phyloP scores from a whole-genome alignment of 2,888 invertebrate species.

The Drosophila affinis region DNA sequence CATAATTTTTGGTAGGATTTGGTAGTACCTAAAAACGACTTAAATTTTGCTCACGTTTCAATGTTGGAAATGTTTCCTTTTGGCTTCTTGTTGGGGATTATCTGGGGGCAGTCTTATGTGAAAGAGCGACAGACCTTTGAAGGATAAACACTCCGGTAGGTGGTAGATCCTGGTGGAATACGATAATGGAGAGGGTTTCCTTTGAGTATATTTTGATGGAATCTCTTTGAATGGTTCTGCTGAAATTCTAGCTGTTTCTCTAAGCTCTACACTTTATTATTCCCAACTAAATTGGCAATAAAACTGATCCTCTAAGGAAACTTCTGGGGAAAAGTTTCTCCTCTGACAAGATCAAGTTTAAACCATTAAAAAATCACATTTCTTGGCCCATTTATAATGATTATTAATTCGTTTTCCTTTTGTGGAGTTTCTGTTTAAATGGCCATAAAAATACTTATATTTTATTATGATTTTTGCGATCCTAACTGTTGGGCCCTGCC shows the following conservation, averaged over 20 bases:
- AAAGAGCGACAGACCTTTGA: not conserved
- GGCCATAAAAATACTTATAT: slow-evolving; percentile 47
- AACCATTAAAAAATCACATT: slow-evolving; percentile 17
- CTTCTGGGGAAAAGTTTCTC: not conserved
- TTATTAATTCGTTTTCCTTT: slow-evolving; percentile 57
- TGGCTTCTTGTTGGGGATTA: slow-evolving; percentile 15
- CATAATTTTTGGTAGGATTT: slow-evolving; percentile 68
- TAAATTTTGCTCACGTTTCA: slow-evolving; percentile 72
- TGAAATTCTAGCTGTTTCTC: not conserved
- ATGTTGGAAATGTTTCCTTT: slow-evolving; percentile 61
- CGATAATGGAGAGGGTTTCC: not conserved
- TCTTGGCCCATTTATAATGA: slow-evolving; percentile 45
- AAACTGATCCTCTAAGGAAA: not conserved
- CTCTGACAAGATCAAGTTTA: no score
- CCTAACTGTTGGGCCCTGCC: slow-evolving; percentile 58
- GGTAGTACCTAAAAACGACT: slow-evolving; percentile 19
- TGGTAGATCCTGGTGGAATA: not conserved
- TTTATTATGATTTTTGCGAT: slow-evolving; percentile 35
- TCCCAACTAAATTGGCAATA: no score
- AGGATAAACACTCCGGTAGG: not conserved
- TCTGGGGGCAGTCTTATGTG: not conserved
- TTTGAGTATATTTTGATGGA: not conserved
- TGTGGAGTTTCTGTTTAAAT: slow-evolving; percentile 67
- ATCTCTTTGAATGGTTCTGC: not conserved
- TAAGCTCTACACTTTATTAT: not conserved